phyloP scores from a whole-genome alignment of 2,113 vertebrate genomes.

The Ammospiza caudacuta region DNA sequence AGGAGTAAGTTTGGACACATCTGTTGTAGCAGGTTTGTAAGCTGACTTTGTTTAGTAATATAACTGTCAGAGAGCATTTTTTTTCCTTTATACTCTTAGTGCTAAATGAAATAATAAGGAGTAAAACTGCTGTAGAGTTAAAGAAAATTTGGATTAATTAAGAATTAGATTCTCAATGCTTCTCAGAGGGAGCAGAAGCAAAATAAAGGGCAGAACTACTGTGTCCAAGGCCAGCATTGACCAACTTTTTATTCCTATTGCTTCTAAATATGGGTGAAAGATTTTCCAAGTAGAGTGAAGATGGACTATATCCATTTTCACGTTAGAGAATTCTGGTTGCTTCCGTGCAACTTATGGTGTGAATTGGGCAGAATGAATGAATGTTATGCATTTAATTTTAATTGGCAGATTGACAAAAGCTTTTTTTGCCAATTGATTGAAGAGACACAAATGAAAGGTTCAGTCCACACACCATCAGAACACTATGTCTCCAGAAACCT shows the following conservation, averaged over 20 bases:
- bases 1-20: neutral
- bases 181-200: neutral
- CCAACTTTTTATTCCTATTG: neutral
- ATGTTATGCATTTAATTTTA: neutral
- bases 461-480: neutral
- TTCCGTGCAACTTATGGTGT: neutral
- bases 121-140: neutral
- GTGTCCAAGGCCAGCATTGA: neutral
- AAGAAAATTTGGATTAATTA: neutral
- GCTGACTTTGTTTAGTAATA: neutral
- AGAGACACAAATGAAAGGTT: neutral
- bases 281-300: neutral
- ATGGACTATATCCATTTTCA: neutral
- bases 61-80: neutral
- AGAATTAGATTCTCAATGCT: neutral
- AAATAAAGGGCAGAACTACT: neutral
- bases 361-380: neutral
- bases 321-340: neutral
- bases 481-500: neutral
- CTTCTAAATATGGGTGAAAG: neutral
- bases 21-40: neutral
- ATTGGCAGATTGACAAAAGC: neutral
- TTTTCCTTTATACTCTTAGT: constrained; percentile 27
- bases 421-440: neutral
- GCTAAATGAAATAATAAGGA: constrained; percentile 22